phyloP scores from a whole-genome alignment of 2,113 vertebrate species.

The Catharus minimus region DNA sequence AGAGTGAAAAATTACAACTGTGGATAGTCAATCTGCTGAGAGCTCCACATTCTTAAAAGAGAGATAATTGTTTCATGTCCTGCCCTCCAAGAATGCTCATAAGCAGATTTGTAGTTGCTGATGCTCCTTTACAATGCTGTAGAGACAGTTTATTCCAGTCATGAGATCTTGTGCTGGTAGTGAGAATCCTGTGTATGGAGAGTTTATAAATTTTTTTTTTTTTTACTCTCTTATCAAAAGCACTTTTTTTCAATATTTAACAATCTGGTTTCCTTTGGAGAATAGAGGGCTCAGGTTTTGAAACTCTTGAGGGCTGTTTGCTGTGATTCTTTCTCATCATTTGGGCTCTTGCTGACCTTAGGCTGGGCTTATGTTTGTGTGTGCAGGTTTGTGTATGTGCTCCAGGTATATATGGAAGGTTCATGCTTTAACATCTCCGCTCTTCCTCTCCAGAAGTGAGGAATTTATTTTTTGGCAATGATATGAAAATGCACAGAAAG shows the following conservation, averaged over 20 bases:
- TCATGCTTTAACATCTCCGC: neutral
- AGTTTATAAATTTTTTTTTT: neutral
- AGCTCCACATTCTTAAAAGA: neutral
- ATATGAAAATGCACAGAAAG: neutral
- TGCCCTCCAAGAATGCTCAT: neutral
- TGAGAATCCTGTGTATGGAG: neutral
- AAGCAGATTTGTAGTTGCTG: neutral
- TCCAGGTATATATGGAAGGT: neutral
- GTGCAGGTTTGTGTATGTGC: neutral
- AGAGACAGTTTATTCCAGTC: neutral
- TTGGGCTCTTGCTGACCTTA: neutral
- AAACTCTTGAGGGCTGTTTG: neutral
- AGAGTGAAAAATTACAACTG: neutral
- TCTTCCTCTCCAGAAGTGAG: neutral
- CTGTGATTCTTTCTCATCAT: neutral
- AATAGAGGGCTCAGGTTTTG: neutral
- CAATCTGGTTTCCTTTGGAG: neutral
- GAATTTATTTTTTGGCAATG: neutral
- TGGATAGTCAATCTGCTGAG: neutral
- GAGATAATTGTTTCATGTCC: neutral
- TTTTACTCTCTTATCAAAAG: neutral
- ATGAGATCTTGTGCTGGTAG: neutral
- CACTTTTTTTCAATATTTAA: neutral
- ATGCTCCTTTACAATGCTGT: neutral
- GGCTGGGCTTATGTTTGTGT: neutral